Evolutionary conservation across 2,888 invertebrate species (phyloP).

Genomic region (Hesperia comma): DNA sequence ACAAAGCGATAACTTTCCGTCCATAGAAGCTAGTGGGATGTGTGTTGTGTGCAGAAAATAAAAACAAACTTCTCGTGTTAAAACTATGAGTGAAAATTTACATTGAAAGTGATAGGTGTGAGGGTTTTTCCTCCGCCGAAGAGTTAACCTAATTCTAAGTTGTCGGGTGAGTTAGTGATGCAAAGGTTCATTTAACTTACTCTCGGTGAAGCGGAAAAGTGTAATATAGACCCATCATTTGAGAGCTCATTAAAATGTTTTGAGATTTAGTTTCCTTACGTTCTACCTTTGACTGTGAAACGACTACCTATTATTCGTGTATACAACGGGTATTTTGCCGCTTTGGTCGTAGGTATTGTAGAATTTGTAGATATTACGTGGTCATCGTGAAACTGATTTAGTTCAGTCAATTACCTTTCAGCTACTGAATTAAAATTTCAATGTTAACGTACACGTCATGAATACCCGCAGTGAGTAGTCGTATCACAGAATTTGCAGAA

Average conservation of each 20-base stretch:
- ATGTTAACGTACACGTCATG: no score
- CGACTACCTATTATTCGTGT: no score
- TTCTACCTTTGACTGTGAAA: not conserved
- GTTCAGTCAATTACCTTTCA: no score
- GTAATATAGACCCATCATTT: constrained; percentile 23
- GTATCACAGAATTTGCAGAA: no score
- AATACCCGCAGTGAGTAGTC: no score
- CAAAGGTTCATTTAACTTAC: constrained; percentile 23
- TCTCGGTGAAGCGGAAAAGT: constrained; percentile 14
- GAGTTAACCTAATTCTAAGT: constrained; percentile 42
- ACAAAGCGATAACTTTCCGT: not conserved
- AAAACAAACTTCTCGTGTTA: not conserved
- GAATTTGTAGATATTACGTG: no score
- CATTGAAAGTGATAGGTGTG: constrained; percentile 34
- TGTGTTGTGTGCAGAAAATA: constrained; percentile 11
- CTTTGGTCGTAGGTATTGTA: no score
- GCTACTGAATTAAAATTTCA: no score
- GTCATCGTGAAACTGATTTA: no score
- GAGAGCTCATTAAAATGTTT: constrained; percentile 18
- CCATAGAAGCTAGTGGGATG: not conserved
- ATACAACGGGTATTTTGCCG: no score
- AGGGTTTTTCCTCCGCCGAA: constrained; percentile 35
- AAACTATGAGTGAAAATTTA: constrained; percentile 30
- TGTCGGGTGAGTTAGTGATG: constrained; percentile 39
- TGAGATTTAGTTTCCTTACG: not conserved